A percentile compares a stretch with the other conserved stretches of the same genome.
Conservation (phyloP, 2,113 vertebrate genomes). For the Astur gentilis region DNA sequence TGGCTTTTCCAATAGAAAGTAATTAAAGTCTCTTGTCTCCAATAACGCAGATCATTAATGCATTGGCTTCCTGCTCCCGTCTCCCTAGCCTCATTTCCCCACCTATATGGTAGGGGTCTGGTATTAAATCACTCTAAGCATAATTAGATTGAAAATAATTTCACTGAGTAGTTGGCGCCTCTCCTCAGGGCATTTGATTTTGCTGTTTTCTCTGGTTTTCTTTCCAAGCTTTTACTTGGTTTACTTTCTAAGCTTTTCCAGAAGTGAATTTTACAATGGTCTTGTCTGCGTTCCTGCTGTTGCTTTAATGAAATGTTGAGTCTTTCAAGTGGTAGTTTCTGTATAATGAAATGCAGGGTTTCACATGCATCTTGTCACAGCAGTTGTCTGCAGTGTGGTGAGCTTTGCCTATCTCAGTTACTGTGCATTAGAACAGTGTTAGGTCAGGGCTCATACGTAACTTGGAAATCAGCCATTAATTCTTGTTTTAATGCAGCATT, state of each 20-base stretch:
- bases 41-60: conserved; percentile 42
- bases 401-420: background rate
- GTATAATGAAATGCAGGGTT: background rate
- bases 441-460: background rate
- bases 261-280: background rate
- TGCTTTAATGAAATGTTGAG: background rate
- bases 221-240: background rate
- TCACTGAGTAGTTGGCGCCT: background rate
- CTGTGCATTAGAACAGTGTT: background rate
- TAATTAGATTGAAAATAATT: conserved; percentile 55
- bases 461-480: background rate
- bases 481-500: background rate
- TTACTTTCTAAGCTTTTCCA: background rate
- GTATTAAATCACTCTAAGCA: conserved; percentile 48
- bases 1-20: conserved; percentile 53
- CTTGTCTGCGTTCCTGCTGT: background rate
- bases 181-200: background rate
- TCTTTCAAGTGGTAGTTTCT: background rate
- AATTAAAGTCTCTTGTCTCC: conserved; percentile 45
- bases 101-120: conserved; percentile 31
- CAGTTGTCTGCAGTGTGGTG: background rate
- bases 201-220: background rate
- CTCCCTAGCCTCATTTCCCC: conserved; percentile 37
- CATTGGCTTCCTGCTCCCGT: conserved; percentile 35
- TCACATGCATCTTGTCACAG: background rate